Evolutionary conservation across 2,797 vertebrate species (phyloP).

Genomic region (Sarcophilus harrisii): DNA sequence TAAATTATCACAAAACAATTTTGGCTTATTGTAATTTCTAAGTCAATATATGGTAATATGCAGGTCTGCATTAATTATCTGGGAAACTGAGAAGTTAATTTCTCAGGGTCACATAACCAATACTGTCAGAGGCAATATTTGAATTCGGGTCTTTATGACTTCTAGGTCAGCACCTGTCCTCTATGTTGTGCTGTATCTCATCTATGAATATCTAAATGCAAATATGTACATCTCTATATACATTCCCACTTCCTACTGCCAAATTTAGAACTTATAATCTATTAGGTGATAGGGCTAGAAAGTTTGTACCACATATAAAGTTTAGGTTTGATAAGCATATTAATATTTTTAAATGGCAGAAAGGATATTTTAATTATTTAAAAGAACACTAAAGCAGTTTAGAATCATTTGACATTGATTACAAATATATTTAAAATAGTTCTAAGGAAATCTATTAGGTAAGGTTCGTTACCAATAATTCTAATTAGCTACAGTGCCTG

Average conservation of each 20-base stretch:
- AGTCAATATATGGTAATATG: background rate
- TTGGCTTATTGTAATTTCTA: constrained; percentile 31
- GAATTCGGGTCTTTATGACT: background rate
- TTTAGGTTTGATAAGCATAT: background rate
- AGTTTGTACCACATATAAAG: background rate
- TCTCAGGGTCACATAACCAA: background rate
- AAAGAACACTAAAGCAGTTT: background rate
- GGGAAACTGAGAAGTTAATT: background rate
- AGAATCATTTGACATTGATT: constrained; percentile 35
- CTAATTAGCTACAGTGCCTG: background rate
- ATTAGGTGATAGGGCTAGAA: background rate
- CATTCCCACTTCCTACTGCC: background rate
- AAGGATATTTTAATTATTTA: constrained; percentile 15
- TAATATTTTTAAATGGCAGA: constrained; percentile 15
- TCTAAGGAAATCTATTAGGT: background rate
- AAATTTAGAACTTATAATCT: background rate
- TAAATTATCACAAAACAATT: background rate
- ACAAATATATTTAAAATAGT: constrained; percentile 6
- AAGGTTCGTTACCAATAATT: background rate
- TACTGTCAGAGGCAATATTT: background rate
- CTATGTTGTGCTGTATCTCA: background rate
- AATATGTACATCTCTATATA: background rate
- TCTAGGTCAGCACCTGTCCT: background rate
- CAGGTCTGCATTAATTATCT: background rate
- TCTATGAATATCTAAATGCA: background rate